Base-by-base conservation (phyloP, 2,797 vertebrate species). In the Alosa sapidissima region DNA sequence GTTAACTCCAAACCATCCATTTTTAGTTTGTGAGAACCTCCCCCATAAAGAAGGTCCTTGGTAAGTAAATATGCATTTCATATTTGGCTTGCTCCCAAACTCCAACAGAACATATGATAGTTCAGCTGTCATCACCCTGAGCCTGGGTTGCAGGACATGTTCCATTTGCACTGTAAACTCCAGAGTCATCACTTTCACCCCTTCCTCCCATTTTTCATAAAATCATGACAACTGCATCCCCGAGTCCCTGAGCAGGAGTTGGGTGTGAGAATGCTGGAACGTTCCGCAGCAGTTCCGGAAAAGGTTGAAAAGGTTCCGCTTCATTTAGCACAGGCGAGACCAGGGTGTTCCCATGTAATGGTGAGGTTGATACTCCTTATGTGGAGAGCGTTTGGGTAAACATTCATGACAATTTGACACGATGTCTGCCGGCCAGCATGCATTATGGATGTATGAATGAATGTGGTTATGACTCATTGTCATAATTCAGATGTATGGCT, bases 171-270 rank as follows among this genome's bases (percentile, higher is more conserved):
- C 19, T 6, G 21, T 60, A 60, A 60, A 60, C 55, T 60, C 5
- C n/a, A 5, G 19, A n/a, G 55, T 60, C 55, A 60, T 60, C 55
- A 60, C 55, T 60, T 60, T 60, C 19, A 60, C n/a, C 21, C 55
- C 55, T 60, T 60, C 55, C 55, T 60, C 55, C 21, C 55, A 60
- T 60, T 60, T 60, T 60, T 60, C 55, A 60, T 60, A 60, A 60
- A 60, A 21, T 60, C 55, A n/a, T 60, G 55, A 60, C 55, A 60
- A n/a, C 55, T 9, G 55, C 55, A n/a, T n/a, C 55, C 55, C 55
- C 0, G 55, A 6, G 55, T 60, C 55, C 55, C 55, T 8, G 55
- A n/a, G 21, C 55, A n/a, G 55, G 55, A 60, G 55, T 60, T 60
- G 55, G 55, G 55, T 60, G 55, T 60, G 55, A 60, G 55, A 60